phyloP scores from a whole-genome alignment of 2,797 vertebrate genomes.

The Nannoperca australis region DNA sequence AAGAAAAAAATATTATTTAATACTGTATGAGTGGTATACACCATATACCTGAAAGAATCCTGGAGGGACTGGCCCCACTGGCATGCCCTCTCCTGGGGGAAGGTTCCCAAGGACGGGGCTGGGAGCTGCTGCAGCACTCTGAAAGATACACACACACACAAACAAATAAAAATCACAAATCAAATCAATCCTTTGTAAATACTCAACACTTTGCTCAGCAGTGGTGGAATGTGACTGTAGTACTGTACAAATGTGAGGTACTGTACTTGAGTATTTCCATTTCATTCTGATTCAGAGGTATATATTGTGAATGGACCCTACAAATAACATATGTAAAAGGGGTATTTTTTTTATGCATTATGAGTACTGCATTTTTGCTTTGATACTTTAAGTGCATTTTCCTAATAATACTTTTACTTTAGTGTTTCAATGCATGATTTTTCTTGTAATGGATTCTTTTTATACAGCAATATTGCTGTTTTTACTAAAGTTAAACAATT shows the following conservation, averaged over 20 bases:
- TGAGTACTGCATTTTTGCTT: background rate
- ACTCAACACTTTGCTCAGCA: background rate
- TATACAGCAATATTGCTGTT: background rate
- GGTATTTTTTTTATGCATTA: background rate
- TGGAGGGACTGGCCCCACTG: slow-evolving; percentile 96
- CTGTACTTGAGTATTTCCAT: background rate
- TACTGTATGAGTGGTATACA: background rate
- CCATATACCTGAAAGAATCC: slow-evolving; percentile 95
- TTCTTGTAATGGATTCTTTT: background rate
- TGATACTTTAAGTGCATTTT: background rate
- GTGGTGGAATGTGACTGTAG: background rate
- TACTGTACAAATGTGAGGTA: background rate
- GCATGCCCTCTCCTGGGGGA: slow-evolving; percentile 97
- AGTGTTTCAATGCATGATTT: background rate
- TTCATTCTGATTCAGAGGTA: background rate
- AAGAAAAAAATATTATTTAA: background rate
- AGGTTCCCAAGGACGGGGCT: slow-evolving; percentile 96
- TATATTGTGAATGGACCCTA: no score
- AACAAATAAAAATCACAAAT: slow-evolving; percentile 18
- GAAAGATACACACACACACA: slow-evolving; percentile 38
- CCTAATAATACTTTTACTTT: background rate
- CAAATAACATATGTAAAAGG: no score
- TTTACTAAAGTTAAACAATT: background rate
- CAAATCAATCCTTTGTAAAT: background rate
- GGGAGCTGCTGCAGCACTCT: slow-evolving; percentile 97